Evolutionary conservation across 2,888 invertebrate genomes (phyloP).

Genomic region (Mythimna vitellina): DNA sequence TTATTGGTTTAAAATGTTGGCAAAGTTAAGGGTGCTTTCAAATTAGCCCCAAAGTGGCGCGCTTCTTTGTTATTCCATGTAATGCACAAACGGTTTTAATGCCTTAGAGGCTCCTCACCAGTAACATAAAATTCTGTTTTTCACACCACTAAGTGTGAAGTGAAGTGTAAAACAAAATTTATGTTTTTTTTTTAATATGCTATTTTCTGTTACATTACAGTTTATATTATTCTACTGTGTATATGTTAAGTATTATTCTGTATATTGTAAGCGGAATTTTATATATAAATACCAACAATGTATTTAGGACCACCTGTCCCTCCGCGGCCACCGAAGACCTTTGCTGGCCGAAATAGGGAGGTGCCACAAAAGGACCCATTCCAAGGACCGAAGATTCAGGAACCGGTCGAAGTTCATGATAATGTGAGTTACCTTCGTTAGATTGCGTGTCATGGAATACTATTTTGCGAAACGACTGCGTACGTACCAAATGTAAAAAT

Average conservation of each 20-base stretch:
- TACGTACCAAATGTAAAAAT: neutral
- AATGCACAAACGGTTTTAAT: too few species aligned
- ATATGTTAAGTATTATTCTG: neutral
- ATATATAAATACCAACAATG: neutral
- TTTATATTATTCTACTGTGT: too few species aligned
- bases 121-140: too few species aligned
- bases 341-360: conserved; percentile 81
- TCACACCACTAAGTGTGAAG: too few species aligned
- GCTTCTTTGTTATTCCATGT: too few species aligned
- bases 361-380: conserved; percentile 70
- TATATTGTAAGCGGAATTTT: neutral
- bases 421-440: conserved; percentile 66
- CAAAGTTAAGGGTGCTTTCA: too few species aligned
- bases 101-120: too few species aligned
- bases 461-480: neutral
- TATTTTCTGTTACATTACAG: too few species aligned
- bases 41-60: too few species aligned
- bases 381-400: conserved; percentile 77
- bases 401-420: conserved; percentile 73
- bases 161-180: too few species aligned
- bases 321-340: conserved; percentile 94
- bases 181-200: too few species aligned
- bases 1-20: too few species aligned
- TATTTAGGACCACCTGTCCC: conserved; percentile 90
- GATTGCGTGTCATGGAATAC: neutral